Conservation (phyloP, 2,797 vertebrate genomes). For the Molossus molossus region DNA sequence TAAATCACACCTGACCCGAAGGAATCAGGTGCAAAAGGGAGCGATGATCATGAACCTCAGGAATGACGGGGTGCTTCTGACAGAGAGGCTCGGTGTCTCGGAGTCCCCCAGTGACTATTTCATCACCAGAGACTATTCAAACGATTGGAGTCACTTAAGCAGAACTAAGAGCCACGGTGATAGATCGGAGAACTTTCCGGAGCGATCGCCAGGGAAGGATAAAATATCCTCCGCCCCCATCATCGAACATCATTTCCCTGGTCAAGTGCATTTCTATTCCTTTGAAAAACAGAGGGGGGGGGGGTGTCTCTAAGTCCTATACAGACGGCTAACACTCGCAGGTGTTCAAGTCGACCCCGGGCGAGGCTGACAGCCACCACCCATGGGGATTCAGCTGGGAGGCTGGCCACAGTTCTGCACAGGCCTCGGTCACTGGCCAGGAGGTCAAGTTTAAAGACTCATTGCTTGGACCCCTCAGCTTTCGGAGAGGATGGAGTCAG, state of each 20-base stretch:
- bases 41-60: not conserved
- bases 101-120: conserved; percentile 45
- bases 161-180: conserved; percentile 1
- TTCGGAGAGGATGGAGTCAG: not conserved
- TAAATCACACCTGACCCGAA: conserved; percentile 29
- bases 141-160: conserved; percentile 56
- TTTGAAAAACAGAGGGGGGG: conserved; percentile 23
- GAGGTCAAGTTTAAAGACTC: too few relatives aligned
- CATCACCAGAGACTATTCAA: conserved; percentile 76
- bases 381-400: not conserved
- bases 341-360: conserved; percentile 48
- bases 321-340: conserved; percentile 66
- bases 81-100: not conserved
- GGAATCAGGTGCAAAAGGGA: not conserved
- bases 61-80: conserved; percentile 54
- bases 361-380: conserved; percentile 66
- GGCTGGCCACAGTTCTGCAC: too few relatives aligned
- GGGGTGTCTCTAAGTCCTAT: not conserved
- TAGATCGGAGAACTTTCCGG: conserved; percentile 38
- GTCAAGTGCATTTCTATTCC: conserved; percentile 74
- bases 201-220: not conserved
- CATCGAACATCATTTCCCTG: conserved; percentile 71
- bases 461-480: not conserved
- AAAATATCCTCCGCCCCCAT: conserved; percentile 19
- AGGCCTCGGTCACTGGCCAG: too few relatives aligned